Percentiles rank a stretch among this genome's conserved stretches.
These are phyloP conservation scores for Laticauda colubrina DNA, from an alignment of 2,113 vertebrate genomes.

Conservation along the genomic window DNA sequence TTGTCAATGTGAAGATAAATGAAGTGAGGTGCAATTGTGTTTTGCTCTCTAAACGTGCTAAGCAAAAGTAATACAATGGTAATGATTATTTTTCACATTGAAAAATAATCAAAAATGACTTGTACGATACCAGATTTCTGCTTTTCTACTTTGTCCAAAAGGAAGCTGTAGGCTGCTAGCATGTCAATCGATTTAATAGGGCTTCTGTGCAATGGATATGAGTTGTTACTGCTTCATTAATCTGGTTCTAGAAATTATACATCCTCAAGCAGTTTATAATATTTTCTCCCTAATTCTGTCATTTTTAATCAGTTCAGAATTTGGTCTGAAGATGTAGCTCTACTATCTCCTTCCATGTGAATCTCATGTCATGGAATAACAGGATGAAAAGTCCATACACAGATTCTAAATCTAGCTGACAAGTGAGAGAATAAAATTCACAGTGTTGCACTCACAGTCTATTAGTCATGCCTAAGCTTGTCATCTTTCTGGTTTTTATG, in stretches of 20 bases:
- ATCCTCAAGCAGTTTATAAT: conserved; percentile 42
- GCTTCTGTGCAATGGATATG: conserved; percentile 20
- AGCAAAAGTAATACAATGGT: conserved; percentile 11
- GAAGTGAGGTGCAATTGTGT: neutral
- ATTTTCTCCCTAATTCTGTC: conserved; percentile 52
- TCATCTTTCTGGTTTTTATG: conserved; percentile 20
- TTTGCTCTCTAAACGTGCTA: neutral
- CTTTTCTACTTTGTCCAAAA: conserved; percentile 30
- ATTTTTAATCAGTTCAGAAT: conserved; percentile 56
- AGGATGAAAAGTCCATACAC: conserved; percentile 38
- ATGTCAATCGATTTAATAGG: conserved; percentile 37
- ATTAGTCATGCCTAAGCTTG: conserved; percentile 22
- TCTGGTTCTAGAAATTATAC: conserved; percentile 39
- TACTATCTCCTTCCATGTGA: conserved; percentile 28
- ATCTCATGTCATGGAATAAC: conserved; percentile 28
- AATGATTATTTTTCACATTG: conserved; percentile 27
- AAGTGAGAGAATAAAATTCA: conserved; percentile 15
- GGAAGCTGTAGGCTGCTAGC: conserved; percentile 37
- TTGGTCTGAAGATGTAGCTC: conserved; percentile 41
- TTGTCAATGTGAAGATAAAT: neutral
- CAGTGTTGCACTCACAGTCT: conserved; percentile 24
- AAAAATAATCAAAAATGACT: neutral
- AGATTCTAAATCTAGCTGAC: conserved; percentile 32
- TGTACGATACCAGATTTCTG: neutral
- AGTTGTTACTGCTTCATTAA: conserved; percentile 44